Evolutionary conservation across 2,888 invertebrate species (phyloP), one percentile per base, ranked within the genome.

Genomic region (Cephonodes hylas): DNA sequence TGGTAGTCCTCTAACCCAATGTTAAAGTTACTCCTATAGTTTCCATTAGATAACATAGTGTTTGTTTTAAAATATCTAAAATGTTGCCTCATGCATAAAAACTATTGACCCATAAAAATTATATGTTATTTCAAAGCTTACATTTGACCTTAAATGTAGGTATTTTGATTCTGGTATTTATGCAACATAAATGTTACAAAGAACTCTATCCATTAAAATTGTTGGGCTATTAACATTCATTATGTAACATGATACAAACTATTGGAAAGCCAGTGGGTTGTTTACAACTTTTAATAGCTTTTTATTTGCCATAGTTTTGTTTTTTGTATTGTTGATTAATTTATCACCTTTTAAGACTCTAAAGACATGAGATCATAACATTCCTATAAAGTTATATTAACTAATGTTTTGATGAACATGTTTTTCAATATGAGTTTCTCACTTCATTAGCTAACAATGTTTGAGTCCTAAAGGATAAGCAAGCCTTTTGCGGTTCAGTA

Each of bases 81-180:
- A n/a, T 13, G 13, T 5, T 1, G 5, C n/a, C 10, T 38, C n/a
- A 38, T n/a, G 31, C 31, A 45, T 42, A 63, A 68, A 64, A 70
- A 58, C 68, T 66, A 70, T 62, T 67, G 44, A 56, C 63, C 48
- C 45, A 58, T 53, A 38, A 38, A n/a, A 62, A 59, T 65, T 46
- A 56, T 62, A 56, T 61, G 57, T 27, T 56, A 59, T 27, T 57
- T 34, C 27, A n/a, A 48, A 23, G 23, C 8, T 53, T 27, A 53
- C 53, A 53, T 53, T 53, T 53, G 53, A 53, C 53, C 53, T 53
- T 53, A 31, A 31, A 10, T 27, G 27, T 10, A 10, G 27, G 20
- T 53, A 53, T 53, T 53, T 53, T 53, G 31, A 53, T 53, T 31
- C 53, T 53, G 53, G 18, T 18, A 53, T 53, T 53, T 27, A 10